Percentiles rank a stretch among this genome's conserved stretches.
These are phyloP conservation scores for Circaetus gallicus DNA, from an alignment of 2,113 vertebrate genomes.

Conservation along the genomic window DNA sequence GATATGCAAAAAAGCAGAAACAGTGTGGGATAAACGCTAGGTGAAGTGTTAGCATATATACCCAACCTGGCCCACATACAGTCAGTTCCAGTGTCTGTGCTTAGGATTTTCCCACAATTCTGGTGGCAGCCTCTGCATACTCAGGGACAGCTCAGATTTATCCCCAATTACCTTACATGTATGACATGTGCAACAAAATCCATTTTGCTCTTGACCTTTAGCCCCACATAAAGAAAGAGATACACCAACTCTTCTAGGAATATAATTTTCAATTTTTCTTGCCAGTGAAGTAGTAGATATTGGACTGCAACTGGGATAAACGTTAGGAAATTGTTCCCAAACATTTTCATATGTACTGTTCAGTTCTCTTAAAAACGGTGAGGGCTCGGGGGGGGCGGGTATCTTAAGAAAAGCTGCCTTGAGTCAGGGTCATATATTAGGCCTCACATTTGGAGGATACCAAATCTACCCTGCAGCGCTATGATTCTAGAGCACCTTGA, in stretches of 20 bases:
- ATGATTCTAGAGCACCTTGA: not conserved
- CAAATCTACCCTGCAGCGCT: not conserved
- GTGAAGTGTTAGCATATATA: too few relatives aligned
- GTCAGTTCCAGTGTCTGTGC: not conserved
- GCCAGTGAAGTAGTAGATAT: not conserved
- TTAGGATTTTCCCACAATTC: not conserved
- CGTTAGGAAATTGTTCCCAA: not conserved
- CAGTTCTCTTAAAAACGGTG: not conserved
- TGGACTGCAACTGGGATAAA: not conserved
- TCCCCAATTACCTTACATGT: not conserved
- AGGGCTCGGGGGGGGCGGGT: fast-evolving
- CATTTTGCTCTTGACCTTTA: not conserved
- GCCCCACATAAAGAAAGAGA: not conserved
- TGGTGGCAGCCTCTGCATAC: not conserved
- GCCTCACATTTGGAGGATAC: not conserved
- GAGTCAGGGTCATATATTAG: not conserved
- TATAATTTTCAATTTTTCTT: not conserved
- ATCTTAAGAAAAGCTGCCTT: not conserved
- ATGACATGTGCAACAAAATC: fast-evolving
- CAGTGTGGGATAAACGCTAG: not conserved
- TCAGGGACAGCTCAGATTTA: not conserved
- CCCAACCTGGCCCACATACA: not conserved
- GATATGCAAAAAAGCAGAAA: not conserved
- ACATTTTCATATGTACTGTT: not conserved
- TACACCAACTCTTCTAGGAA: not conserved